These are phyloP conservation scores for Herpailurus yagouaroundi DNA, from an alignment of 2,113 vertebrate species.

Conservation along the genomic window DNA sequence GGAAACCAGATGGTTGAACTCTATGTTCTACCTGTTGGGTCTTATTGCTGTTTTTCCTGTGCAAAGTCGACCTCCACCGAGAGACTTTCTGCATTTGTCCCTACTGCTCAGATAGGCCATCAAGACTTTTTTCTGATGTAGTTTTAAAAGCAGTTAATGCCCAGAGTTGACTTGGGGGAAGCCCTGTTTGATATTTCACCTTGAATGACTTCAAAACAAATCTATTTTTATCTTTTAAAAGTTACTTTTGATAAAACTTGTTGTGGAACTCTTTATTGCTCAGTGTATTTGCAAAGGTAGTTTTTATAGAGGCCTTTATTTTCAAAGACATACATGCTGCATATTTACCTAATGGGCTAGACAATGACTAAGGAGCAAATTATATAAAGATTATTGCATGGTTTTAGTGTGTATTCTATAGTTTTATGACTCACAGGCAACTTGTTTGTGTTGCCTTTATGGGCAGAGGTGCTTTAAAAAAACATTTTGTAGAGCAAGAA, in stretches of 20 bases:
- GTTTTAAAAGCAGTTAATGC: neutral
- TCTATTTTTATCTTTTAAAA: constrained; percentile 82
- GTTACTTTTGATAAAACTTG: constrained; percentile 73
- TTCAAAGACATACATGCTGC: constrained; percentile 85
- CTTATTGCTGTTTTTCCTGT: neutral
- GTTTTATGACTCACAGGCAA: constrained; percentile 84
- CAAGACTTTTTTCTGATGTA: neutral
- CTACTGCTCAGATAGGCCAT: neutral
- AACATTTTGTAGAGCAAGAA: constrained; percentile 67
- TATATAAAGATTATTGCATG: constrained; percentile 86
- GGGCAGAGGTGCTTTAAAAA: constrained; percentile 81
- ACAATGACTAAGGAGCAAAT: constrained; percentile 91
- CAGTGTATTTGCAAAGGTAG: constrained; percentile 82
- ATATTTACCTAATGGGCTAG: constrained; percentile 89
- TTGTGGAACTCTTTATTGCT: constrained; percentile 87
- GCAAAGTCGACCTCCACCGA: neutral
- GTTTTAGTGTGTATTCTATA: constrained; percentile 85
- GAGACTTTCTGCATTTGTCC: neutral
- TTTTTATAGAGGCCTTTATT: constrained; percentile 84
- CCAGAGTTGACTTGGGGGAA: constrained; percentile 60
- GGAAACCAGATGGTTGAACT: neutral
- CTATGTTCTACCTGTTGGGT: too few species aligned
- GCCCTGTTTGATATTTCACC: constrained; percentile 52
- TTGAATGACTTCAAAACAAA: constrained; percentile 68
- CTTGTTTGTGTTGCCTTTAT: constrained; percentile 86